Evolutionary conservation across 2,113 vertebrate species (phyloP), one percentile per base, ranked within the genome.

Genomic region (Chascanopsetta lugubris): DNA sequence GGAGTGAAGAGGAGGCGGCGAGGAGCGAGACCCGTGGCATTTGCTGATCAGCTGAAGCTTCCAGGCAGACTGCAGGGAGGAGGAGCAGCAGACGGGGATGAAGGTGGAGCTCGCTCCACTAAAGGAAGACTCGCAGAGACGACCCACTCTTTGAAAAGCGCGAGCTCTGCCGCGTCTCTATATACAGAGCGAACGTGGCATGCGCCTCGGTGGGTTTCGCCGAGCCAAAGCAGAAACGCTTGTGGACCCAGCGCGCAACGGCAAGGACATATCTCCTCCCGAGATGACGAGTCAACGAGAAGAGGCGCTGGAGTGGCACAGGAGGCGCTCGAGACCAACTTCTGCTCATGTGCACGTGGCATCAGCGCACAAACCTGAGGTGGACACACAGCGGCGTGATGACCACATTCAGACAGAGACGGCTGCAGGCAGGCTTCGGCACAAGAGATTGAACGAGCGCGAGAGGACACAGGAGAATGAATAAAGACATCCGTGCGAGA

Each of bases 41-140:
- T 89, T 89, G 84, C 83, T 29, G 60, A 88, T 77, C 79, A 71
- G 85, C 63, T 56, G 76, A 64, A 21, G 54, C 79, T 68, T 79
- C 61, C 79, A 68, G 83, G 69, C 62, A 57, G 78, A 69, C 69
- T 76, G 72, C 69, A 15, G 63, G 34, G 67, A 62, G 56, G 82
- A 79, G 88, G 87, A 87, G 83, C 78, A 86, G 77, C 63, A 73
- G 69, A 20, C 26, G 9, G 43, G 51, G 58, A 68, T 81, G 61
- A 62, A 69, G 70, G 81, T 70, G 79, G 70, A 80, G 73, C 55
- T 25, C 32, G 57, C 30, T 60, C 26, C 21, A 12, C 17, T 58
- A 56, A 61, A 65, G 7, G 6, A 45, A 30, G 49, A 51, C 29
- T 21, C 50, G 54, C 30, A 34, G 34, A 34, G 24, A 29, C 26